A percentile compares a stretch with the other conserved stretches of the same genome.
Conservation (phyloP, 1,140 invertebrate genomes). For the Euura saliciscinereae region DNA sequence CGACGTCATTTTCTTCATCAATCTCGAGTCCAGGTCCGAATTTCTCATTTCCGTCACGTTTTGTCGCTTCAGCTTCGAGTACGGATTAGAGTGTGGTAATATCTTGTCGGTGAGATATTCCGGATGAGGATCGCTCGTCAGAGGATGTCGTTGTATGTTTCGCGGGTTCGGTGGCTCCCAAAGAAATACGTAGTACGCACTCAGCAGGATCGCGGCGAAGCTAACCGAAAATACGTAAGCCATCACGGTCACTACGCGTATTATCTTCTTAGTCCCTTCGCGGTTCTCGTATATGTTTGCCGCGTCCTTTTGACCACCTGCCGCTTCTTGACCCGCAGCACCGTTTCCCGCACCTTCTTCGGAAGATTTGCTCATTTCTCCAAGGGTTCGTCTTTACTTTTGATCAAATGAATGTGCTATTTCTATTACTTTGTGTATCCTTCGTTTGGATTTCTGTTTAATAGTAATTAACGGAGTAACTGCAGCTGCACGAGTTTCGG, state of each 20-base stretch:
- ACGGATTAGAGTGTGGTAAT: too few relatives aligned
- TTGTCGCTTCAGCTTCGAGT: too few relatives aligned
- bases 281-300: conserved; percentile 48
- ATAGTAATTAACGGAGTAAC: not conserved
- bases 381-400: not conserved
- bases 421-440: not conserved
- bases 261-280: conserved; percentile 61
- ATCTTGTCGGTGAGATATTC: not conserved
- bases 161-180: conserved; percentile 73
- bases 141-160: conserved; percentile 28
- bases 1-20: too few relatives aligned
- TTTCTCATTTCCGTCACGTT: too few relatives aligned
- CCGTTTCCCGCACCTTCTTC: not conserved
- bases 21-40: too few relatives aligned
- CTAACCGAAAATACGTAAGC: conserved; percentile 83
- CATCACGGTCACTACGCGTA: conserved; percentile 78
- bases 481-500: not conserved
- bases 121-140: not conserved
- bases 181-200: conserved; percentile 83
- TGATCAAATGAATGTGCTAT: too few relatives aligned
- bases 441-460: not conserved
- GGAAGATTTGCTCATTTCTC: conserved; percentile 3
- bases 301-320: conserved; percentile 33
- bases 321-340: conserved; percentile 4
- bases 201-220: conserved; percentile 77